These are phyloP conservation scores for Tachycineta bicolor DNA, from an alignment of 2,113 vertebrate genomes.

Conservation along the genomic window DNA sequence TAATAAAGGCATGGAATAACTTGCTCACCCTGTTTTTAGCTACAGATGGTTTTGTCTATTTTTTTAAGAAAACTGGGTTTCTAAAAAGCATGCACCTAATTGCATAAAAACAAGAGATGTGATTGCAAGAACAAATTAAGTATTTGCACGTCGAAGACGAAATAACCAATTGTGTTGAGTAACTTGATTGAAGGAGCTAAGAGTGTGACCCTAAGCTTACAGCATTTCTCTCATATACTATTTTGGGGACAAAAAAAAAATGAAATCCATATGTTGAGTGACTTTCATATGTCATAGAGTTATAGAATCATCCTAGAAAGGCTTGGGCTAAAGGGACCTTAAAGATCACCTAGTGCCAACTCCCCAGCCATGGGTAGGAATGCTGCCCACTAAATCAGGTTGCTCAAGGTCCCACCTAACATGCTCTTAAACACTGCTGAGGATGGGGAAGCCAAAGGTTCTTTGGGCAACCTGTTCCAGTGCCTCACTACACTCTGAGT, in stretches of 20 bases:
- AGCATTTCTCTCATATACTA: background rate
- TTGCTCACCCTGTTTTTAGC: background rate
- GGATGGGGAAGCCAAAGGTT: background rate
- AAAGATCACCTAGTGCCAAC: background rate
- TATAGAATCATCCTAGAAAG: background rate
- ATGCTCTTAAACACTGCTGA: background rate
- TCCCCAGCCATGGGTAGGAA: background rate
- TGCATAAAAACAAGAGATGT: background rate
- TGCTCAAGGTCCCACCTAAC: background rate
- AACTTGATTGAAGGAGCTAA: background rate
- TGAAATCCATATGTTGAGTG: background rate
- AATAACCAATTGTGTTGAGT: background rate
- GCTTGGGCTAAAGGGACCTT: background rate
- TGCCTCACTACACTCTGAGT: background rate
- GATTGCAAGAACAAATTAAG: background rate
- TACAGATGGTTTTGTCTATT: background rate
- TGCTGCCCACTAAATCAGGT: background rate
- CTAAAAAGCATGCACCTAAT: background rate
- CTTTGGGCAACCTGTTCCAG: background rate
- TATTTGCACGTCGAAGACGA: background rate
- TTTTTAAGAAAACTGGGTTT: background rate
- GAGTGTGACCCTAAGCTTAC: background rate
- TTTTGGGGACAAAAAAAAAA: background rate
- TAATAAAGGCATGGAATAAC: background rate
- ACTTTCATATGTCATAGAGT: background rate